Evolutionary conservation across 1,140 invertebrate genomes (phyloP), one percentile per base, ranked within the genome.

Genomic region (Cydia fagiglandana): DNA sequence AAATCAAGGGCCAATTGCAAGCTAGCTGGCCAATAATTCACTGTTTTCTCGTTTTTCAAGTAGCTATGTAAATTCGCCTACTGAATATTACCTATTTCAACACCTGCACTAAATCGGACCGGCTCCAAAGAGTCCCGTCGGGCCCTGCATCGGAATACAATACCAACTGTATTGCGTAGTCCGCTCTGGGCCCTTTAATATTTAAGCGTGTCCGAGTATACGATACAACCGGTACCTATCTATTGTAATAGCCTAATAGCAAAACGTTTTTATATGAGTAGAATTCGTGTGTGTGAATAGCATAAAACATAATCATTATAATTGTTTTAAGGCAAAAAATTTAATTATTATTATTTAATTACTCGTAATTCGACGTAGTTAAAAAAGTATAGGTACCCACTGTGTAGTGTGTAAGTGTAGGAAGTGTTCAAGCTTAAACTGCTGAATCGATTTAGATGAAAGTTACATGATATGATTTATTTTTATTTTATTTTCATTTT

Each of bases 111-210:
- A 61, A 24, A 61, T 61, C 56, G 56, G 56, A 12, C 56, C 20
- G 56, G 20, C 56, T 24, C 56, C 7, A 61, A 61, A 61, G 56
- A 61, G 56, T 61, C 56, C 56, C 20, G 56, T 61, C 20, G 56
- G 56, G 56, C 56, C 56, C n/a, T 17, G 10, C 56, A 61, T 61
- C 20, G 56, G 56, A 61, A 20, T 61, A 61, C 56, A 61, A 61
- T 61, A 61, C 56, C 56, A 7, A 61, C 56, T 61, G 17, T 56
- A 9, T n/a, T 10, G 20, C 17, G 20, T 24, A 61, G 56, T 24
- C 56, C 20, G 56, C 56, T 61, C 56, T 61, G 56, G 56, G 56
- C 56, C 56, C 56, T 61, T 61, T 24, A 61, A 61, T 61, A 61
- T 61, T 61, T 24, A 61, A 61, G 17, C 56, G 20, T 20, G 56